Conservation (phyloP, 1,140 invertebrate genomes). For the Bilobella aurantiaca region DNA sequence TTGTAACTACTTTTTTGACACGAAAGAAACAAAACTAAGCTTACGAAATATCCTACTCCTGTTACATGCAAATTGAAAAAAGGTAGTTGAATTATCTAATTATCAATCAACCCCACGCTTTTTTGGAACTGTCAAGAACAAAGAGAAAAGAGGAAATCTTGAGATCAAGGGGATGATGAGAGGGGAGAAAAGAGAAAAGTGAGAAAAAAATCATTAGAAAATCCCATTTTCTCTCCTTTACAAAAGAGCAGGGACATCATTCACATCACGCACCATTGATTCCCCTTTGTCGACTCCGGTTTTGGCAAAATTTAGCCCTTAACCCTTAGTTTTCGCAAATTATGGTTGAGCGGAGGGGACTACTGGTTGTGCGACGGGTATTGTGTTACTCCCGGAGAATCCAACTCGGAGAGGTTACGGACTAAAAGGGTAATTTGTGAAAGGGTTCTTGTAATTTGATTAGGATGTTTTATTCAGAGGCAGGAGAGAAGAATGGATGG, state of each 20-base stretch:
- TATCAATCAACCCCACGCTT: too few species aligned
- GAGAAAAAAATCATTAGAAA: background rate
- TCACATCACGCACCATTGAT: too few species aligned
- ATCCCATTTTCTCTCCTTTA: background rate
- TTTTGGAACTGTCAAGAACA: too few species aligned
- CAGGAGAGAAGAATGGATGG: conserved; percentile 12
- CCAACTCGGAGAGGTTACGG: background rate
- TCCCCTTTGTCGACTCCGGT: too few species aligned
- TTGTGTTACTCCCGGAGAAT: background rate
- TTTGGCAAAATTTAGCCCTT: background rate
- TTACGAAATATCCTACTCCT: too few species aligned
- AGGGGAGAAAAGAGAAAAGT: background rate
- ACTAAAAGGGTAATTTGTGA: conserved; percentile 8
- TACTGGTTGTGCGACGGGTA: conserved; percentile 3
- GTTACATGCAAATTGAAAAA: too few species aligned
- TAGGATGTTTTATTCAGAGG: conserved; percentile 12
- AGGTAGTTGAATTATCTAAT: too few species aligned
- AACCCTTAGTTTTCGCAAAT: background rate
- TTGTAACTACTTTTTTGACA: too few species aligned
- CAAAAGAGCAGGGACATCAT: too few species aligned
- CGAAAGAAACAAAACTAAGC: too few species aligned
- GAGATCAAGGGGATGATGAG: background rate
- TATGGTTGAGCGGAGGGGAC: background rate
- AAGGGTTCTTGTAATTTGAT: conserved; percentile 7
- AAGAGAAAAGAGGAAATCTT: background rate